phyloP scores from a whole-genome alignment of 2,797 vertebrate genomes.

The Diglossa cyanea region DNA sequence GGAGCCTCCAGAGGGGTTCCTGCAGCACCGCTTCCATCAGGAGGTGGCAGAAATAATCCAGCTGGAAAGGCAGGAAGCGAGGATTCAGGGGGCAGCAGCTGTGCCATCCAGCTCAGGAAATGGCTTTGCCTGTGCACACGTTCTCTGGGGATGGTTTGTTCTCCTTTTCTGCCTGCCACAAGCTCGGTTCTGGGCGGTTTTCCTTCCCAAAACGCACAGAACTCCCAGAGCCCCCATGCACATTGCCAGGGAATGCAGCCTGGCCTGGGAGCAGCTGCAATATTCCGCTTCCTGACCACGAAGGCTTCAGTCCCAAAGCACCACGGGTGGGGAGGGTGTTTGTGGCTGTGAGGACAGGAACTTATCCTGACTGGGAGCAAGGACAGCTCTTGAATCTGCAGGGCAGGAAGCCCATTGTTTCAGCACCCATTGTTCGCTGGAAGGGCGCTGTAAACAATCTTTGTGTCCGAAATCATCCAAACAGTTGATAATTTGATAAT shows the following conservation, averaged over 20 bases:
- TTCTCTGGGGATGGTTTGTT: neutral
- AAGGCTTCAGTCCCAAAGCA: neutral
- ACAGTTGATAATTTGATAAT: neutral
- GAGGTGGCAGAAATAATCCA: neutral
- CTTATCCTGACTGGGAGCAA: neutral
- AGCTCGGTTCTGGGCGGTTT: neutral
- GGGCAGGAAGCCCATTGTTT: conserved; percentile 58
- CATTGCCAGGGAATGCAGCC: neutral
- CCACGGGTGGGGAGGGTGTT: neutral
- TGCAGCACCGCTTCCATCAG: neutral
- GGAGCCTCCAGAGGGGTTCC: neutral
- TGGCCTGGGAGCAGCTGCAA: fast-evolving
- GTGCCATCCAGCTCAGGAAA: neutral
- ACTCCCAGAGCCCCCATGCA: fast-evolving
- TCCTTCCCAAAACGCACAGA: neutral
- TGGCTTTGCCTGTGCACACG: neutral
- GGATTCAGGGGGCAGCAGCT: neutral
- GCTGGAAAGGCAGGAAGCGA: neutral
- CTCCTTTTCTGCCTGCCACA: neutral
- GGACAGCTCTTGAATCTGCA: neutral
- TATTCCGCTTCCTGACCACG: fast-evolving
- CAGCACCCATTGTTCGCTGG: neutral
- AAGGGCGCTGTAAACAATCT: conserved; percentile 20
- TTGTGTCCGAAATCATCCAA: neutral
- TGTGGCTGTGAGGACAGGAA: neutral